Evolutionary conservation across 2,113 vertebrate species (phyloP), one percentile per base, ranked within the genome.

Genomic region (Panthera uncia): DNA sequence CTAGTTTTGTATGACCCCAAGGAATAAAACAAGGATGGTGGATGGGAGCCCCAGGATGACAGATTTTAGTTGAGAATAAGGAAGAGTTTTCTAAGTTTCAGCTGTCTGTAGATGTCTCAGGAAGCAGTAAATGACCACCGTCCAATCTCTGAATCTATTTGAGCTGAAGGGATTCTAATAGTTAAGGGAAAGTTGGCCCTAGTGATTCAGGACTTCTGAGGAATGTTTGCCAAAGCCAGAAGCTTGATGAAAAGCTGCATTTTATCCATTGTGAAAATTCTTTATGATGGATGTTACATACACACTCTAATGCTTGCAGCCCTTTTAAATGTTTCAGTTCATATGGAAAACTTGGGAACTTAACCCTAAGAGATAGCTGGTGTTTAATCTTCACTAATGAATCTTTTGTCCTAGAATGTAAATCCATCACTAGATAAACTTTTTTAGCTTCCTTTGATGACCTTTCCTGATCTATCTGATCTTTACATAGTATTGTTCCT

Each of bases 41-140:
- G 48, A 69, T 33, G 27, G 68, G 55, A 94, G 48, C 80, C 48
- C 48, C 19, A 55, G 55, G 9, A 74, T 41, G 48, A 41, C 33
- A 73, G 57, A 27, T 92, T 94, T 87, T 68, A 57, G 21, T 11
- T 73, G 41, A 52, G 3, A 14, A 29, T 12, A 21, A 80, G 14
- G 4, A 73, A 41, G 45, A 33, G 7, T 76, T 87, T 90, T 83
- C 74, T 88, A 86, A 68, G 63, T 83, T 61, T 92, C 55, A 9
- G 23, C 18, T 92, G 29, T 50, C 80, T 55, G 23, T 18, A 83
- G 57, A 55, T 45, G 84, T 48, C 38, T 23, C 55, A 69, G 78
- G 38, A 95, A 95, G 79, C 41, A 86, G 48, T 66, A 82, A 66
- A 79, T 90, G 41, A 50, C 41, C 29, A 33, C 2, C 25, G 7